These are phyloP conservation scores for Papio anubis DNA, from an alignment of 2,113 vertebrate genomes.

Conservation along the genomic window DNA sequence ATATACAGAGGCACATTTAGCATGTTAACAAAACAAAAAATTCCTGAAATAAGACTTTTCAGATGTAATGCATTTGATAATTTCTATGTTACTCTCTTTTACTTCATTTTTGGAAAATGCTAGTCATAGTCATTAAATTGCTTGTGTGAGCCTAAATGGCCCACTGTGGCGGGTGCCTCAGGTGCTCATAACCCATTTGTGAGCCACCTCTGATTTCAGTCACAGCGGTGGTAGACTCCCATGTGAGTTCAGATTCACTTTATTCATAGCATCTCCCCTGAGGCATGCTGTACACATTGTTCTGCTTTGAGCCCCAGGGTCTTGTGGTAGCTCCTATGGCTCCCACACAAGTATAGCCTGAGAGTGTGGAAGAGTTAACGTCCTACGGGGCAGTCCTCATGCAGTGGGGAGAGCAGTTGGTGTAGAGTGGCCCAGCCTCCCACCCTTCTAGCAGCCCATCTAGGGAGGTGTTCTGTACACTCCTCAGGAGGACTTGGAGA, in stretches of 20 bases:
- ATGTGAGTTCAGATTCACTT: background rate
- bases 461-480: background rate
- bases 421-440: background rate
- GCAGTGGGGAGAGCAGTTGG: background rate
- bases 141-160: background rate
- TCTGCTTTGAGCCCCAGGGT: background rate
- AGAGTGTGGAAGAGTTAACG: background rate
- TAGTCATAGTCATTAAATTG: background rate
- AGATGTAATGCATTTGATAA: background rate
- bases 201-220: background rate
- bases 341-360: background rate
- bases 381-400: background rate
- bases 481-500: background rate
- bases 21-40: background rate
- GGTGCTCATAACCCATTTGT: too few relatives aligned
- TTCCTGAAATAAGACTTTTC: background rate
- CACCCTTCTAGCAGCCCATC: background rate
- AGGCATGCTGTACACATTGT: background rate
- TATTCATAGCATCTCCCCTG: rapidly evolving
- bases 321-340: too few relatives aligned
- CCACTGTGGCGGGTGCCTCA: background rate
- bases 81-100: background rate
- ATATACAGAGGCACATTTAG: background rate
- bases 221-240: background rate
- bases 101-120: background rate